phyloP scores from a whole-genome alignment of 2,797 vertebrate species.

The Octomys mimax region DNA sequence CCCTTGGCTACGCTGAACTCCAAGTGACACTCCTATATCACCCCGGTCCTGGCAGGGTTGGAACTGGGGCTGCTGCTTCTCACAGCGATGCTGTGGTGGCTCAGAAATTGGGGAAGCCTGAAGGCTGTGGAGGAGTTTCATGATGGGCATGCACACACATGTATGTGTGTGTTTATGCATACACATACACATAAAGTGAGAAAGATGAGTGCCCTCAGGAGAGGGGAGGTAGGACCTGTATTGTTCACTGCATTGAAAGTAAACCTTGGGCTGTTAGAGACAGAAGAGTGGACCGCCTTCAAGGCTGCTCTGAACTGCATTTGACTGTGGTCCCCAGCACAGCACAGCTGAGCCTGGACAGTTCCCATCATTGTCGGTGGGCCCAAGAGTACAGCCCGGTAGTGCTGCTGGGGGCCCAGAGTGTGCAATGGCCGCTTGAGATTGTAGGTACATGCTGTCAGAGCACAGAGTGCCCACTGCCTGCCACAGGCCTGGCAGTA shows the following conservation, averaged over 20 bases:
- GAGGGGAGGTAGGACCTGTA: no score
- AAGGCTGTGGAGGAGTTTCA: background rate
- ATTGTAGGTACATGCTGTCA: rapidly evolving
- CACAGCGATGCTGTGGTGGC: background rate
- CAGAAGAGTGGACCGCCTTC: no score
- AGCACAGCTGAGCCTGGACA: background rate
- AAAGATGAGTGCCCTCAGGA: background rate
- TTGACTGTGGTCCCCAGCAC: background rate
- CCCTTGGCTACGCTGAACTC: rapidly evolving
- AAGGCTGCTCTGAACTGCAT: background rate
- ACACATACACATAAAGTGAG: rapidly evolving
- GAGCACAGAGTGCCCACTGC: rapidly evolving
- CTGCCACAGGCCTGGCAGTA: rapidly evolving
- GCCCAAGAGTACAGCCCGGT: background rate
- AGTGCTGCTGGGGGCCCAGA: rapidly evolving
- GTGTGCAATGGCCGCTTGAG: background rate
- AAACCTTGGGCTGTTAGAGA: rapidly evolving
- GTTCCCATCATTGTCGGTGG: background rate
- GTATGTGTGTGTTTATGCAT: rapidly evolving
- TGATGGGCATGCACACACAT: background rate
- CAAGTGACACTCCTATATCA: no score
- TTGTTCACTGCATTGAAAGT: background rate
- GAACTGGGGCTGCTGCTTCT: background rate
- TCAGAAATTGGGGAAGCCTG: background rate
- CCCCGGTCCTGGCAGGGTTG: background rate